phyloP scores from a whole-genome alignment of 2,888 invertebrate genomes.

The Noctua janthina region DNA sequence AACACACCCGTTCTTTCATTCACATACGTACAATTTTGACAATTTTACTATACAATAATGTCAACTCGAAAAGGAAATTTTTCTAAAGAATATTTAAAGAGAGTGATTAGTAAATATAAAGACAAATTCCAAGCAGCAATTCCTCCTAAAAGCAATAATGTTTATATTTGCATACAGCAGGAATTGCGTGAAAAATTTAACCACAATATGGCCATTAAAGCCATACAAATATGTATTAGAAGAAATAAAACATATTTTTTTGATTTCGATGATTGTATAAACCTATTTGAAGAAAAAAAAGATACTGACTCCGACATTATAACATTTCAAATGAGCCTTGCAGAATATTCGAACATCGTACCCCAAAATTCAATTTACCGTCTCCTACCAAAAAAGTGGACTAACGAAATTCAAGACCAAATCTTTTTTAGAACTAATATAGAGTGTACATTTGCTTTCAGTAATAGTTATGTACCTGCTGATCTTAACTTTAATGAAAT shows the following conservation, averaged over 20 bases:
- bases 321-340: constrained; percentile 43
- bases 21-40: background rate
- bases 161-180: too few relatives aligned
- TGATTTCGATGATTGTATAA: constrained; percentile 25
- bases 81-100: constrained; percentile 17
- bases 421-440: constrained; percentile 29
- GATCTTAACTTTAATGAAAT: constrained; percentile 35
- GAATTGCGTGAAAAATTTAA: too few relatives aligned
- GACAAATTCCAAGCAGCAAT: too few relatives aligned
- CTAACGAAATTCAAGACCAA: constrained; percentile 41
- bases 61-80: background rate
- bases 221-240: constrained; percentile 32
- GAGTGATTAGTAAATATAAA: too few relatives aligned
- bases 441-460: constrained; percentile 42
- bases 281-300: constrained; percentile 26
- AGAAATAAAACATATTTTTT: constrained; percentile 33
- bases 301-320: constrained; percentile 22
- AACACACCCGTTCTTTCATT: too few relatives aligned
- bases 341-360: constrained; percentile 38
- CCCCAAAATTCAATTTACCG: constrained; percentile 37
- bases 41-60: too few relatives aligned
- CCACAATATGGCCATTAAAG: constrained; percentile 18
- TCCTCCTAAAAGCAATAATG: too few relatives aligned
- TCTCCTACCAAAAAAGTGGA: constrained; percentile 33
- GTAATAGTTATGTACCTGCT: constrained; percentile 33